Conservation (phyloP, 2,113 vertebrate species). For the Ia io region DNA sequence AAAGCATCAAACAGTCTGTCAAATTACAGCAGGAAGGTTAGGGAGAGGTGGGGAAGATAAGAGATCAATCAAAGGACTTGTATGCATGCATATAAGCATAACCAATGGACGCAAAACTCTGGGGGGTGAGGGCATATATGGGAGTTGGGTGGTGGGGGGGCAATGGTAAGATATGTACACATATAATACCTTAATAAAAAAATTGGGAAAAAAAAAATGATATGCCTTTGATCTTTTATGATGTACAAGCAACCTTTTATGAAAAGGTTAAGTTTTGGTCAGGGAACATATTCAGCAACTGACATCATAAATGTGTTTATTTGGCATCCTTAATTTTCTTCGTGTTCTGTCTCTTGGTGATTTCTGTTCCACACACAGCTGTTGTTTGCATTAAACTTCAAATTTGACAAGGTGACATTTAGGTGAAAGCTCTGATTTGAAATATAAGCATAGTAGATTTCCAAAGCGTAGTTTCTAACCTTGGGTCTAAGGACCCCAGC, state of each 20-base stretch:
- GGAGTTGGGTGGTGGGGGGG: too few relatives aligned
- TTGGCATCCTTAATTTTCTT: conserved; percentile 22
- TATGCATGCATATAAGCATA: too few relatives aligned
- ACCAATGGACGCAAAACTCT: too few relatives aligned
- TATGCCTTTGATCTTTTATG: conserved; percentile 45
- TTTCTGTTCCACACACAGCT: conserved; percentile 21
- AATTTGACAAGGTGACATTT: conserved; percentile 54
- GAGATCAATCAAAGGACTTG: too few relatives aligned
- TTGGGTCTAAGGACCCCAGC: neutral
- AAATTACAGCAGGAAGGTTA: too few relatives aligned
- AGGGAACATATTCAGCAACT: neutral
- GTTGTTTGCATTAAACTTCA: conserved; percentile 56
- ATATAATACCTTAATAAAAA: too few relatives aligned
- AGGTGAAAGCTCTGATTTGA: neutral
- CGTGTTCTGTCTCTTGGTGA: conserved; percentile 22
- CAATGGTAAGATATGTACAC: too few relatives aligned
- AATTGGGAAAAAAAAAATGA: too few relatives aligned
- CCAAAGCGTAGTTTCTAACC: neutral
- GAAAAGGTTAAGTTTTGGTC: conserved; percentile 13
- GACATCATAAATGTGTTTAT: neutral
- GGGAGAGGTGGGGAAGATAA: too few relatives aligned
- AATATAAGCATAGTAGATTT: neutral
- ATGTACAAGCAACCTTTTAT: neutral
- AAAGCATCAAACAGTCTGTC: too few relatives aligned
- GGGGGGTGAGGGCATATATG: too few relatives aligned